phyloP scores from a whole-genome alignment of 2,888 invertebrate genomes.

The Nasonovia ribisnigri region DNA sequence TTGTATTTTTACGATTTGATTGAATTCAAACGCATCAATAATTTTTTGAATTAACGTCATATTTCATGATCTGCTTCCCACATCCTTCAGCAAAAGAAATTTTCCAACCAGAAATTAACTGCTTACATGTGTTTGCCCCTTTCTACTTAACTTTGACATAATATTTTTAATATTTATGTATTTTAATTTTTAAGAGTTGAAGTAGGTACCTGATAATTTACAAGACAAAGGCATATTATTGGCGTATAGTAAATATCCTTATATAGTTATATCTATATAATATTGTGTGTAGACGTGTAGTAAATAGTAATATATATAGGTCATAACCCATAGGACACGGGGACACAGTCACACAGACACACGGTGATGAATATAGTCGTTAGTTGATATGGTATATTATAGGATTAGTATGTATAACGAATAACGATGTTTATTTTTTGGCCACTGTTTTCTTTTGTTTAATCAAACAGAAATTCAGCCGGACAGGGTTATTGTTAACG shows the following conservation, averaged over 20 bases:
- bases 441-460: conserved; percentile 30
- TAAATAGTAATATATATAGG: background rate
- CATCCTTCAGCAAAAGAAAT: background rate
- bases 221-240: background rate
- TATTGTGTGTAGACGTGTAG: too few relatives aligned
- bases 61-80: background rate
- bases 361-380: conserved; percentile 4
- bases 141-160: background rate
- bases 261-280: background rate
- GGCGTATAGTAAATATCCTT: background rate
- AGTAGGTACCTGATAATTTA: background rate
- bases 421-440: background rate
- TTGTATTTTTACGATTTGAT: background rate
- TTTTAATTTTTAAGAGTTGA: background rate
- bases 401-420: background rate
- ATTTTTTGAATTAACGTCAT: background rate
- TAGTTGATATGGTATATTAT: background rate
- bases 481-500: conserved; percentile 7
- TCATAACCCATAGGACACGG: background rate
- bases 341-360: background rate
- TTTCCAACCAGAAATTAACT: background rate
- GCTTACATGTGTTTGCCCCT: background rate
- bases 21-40: background rate
- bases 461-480: conserved; percentile 4
- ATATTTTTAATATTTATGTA: background rate